Evolutionary conservation across 2,888 invertebrate species (phyloP).

Genomic region (Taenaris catops): DNA sequence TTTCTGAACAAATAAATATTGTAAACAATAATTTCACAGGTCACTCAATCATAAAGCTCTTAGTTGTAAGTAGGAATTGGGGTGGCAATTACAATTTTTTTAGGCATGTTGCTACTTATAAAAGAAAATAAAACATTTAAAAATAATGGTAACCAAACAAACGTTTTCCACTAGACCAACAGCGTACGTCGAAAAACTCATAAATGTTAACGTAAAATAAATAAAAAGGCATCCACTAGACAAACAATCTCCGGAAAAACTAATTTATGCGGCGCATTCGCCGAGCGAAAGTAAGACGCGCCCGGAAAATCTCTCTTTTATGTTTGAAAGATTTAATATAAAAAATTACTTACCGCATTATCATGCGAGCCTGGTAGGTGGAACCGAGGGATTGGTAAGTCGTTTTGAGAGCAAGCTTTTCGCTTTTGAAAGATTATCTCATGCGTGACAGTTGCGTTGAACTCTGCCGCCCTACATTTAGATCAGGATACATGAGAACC

Average conservation of each 20-base stretch:
- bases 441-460: constrained; percentile 65
- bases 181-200: constrained; percentile 48
- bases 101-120: no score
- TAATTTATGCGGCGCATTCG: constrained; percentile 71
- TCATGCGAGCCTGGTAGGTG: constrained; percentile 59
- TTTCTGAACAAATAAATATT: constrained; percentile 35
- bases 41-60: no score
- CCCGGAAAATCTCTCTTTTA: constrained; percentile 61
- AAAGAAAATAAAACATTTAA: no score
- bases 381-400: constrained; percentile 45
- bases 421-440: constrained; percentile 60
- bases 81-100: no score
- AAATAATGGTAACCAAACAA: constrained; percentile 29
- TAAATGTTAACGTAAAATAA: constrained; percentile 64
- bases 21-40: no score
- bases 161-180: constrained; percentile 28
- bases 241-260: constrained; percentile 74
- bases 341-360: constrained; percentile 74
- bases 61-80: no score
- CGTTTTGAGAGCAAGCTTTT: constrained; percentile 44
- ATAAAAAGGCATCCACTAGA: constrained; percentile 54
- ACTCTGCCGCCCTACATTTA: constrained; percentile 45
- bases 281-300: constrained; percentile 50
- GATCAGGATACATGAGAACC: constrained; percentile 27
- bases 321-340: constrained; percentile 75